These are phyloP conservation scores for Muraenolepis orangiensis DNA, from an alignment of 2,797 vertebrate species.

Conservation along the genomic window DNA sequence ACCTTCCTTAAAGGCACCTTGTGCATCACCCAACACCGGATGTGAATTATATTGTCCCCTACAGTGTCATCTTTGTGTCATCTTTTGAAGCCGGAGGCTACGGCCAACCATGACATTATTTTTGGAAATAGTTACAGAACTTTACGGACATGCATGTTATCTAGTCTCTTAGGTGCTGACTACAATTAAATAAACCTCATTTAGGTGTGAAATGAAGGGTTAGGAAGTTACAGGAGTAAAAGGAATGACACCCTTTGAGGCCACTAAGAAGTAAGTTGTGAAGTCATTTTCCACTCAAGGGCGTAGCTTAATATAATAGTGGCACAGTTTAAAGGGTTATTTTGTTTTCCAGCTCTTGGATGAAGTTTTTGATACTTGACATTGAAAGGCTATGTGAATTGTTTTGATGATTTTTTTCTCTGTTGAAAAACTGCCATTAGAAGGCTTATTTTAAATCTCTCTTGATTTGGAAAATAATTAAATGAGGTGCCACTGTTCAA, in stretches of 20 bases:
- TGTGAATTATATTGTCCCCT: too few species aligned
- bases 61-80: too few species aligned
- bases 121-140: slow-evolving; percentile 21
- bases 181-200: slow-evolving; percentile 37
- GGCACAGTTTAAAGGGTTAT: slow-evolving; percentile 18
- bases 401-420: neutral
- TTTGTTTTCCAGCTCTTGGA: slow-evolving; percentile 7
- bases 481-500: neutral
- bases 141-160: slow-evolving; percentile 1
- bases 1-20: too few species aligned
- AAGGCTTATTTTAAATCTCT: neutral
- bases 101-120: slow-evolving; percentile 11
- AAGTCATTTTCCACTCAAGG: slow-evolving; percentile 34
- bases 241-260: slow-evolving; percentile 19
- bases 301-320: slow-evolving; percentile 22
- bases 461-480: neutral
- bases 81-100: slow-evolving; percentile 17
- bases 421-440: neutral
- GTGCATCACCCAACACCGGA: too few species aligned
- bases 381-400: neutral
- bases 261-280: slow-evolving; percentile 24
- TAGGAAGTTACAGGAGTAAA: neutral
- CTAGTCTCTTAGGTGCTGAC: slow-evolving; percentile 8
- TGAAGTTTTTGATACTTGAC: neutral
- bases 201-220: slow-evolving; percentile 17